A percentile compares a stretch with the other conserved stretches of the same genome.
These are phyloP conservation scores for Manacus vitellinus DNA, from an alignment of 2,113 vertebrate species.

Conservation along the genomic window DNA sequence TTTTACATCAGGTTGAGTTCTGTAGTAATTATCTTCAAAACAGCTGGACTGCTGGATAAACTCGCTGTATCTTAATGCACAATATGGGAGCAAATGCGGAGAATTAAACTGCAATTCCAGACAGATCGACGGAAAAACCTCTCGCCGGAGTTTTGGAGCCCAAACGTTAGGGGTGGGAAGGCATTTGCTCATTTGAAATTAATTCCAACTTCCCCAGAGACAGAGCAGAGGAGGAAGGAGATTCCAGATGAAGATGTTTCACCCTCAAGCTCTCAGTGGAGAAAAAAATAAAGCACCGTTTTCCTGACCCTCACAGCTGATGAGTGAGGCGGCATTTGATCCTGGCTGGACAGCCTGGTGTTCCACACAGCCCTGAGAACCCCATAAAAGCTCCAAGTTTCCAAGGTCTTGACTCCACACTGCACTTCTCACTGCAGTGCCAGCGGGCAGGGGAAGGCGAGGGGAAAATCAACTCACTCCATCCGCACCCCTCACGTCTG, in stretches of 20 bases:
- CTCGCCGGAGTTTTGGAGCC: not conserved
- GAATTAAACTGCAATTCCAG: conserved; percentile 75
- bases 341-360: not conserved
- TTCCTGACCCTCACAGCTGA: not conserved
- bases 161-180: not conserved
- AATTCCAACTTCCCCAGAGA: conserved; percentile 4
- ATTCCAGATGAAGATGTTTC: conserved; percentile 5
- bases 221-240: rapidly evolving
- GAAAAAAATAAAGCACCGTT: not conserved
- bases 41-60: conserved; percentile 82
- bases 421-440: rapidly evolving
- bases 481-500: rapidly evolving
- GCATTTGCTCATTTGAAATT: conserved; percentile 11
- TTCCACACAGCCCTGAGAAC: rapidly evolving
- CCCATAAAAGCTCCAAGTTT: not conserved
- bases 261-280: not conserved
- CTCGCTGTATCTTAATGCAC: conserved; percentile 68
- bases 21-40: conserved; percentile 81
- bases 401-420: not conserved
- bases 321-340: not conserved
- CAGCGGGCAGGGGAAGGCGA: rapidly evolving
- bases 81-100: conserved; percentile 67
- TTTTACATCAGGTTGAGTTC: conserved; percentile 79
- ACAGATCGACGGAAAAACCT: conserved; percentile 2
- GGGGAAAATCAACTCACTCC: not conserved